Evolutionary conservation across 2,888 invertebrate species (phyloP).

Genomic region (Tenthredo scrophulariae): DNA sequence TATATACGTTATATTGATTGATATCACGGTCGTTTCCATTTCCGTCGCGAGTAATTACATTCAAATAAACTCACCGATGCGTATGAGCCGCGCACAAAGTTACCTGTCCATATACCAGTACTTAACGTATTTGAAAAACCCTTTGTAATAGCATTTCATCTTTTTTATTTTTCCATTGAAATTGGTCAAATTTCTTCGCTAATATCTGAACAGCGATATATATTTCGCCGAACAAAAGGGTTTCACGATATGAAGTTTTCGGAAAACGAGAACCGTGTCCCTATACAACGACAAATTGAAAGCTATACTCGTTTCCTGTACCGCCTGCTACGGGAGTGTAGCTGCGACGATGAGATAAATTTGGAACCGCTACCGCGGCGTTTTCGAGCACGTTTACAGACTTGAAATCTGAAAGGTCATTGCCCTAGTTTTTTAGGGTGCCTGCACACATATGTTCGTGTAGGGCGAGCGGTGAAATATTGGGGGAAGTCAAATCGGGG

Average conservation of each 20-base stretch:
- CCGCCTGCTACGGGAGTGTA: background rate
- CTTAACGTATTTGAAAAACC: background rate
- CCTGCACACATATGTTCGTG: slow-evolving; percentile 42
- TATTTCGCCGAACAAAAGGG: background rate
- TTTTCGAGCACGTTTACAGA: slow-evolving; percentile 45
- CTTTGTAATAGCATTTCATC: background rate
- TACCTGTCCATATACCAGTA: background rate
- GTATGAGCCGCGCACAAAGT: background rate
- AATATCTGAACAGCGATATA: background rate
- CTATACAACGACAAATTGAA: background rate
- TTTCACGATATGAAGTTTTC: background rate
- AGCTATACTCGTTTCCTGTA: slow-evolving; percentile 42
- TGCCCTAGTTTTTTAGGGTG: slow-evolving; percentile 52
- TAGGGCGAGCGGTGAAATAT: background rate
- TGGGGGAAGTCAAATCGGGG: slow-evolving; percentile 18
- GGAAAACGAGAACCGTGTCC: background rate
- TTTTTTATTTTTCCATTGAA: background rate
- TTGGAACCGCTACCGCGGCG: slow-evolving; percentile 45
- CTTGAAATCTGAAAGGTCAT: slow-evolving; percentile 51
- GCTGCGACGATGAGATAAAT: slow-evolving; percentile 49
- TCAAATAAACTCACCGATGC: slow-evolving; percentile 33
- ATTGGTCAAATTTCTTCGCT: background rate
- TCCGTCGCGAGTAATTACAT: slow-evolving; percentile 45
- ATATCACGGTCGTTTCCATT: slow-evolving; percentile 48
- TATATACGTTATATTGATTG: slow-evolving; percentile 39